Conservation (phyloP, 1,140 invertebrate genomes). For the Thaumatotibia leucotreta region DNA sequence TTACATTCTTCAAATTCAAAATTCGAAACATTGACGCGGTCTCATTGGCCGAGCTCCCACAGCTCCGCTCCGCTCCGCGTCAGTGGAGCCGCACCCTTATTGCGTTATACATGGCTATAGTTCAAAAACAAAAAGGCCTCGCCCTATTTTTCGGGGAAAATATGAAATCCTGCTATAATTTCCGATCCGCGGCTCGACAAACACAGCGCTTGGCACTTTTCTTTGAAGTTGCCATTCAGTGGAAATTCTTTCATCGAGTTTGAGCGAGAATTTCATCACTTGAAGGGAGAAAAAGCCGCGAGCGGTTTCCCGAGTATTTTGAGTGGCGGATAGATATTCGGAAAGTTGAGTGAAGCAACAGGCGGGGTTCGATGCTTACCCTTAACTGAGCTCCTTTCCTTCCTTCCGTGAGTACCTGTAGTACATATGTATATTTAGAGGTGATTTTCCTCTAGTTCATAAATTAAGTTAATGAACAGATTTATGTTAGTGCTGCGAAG, state of each 20-base stretch:
- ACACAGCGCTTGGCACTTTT: background rate
- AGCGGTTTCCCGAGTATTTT: constrained; percentile 5
- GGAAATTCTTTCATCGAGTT: constrained; percentile 14
- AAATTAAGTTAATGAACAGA: too few species aligned
- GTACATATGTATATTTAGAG: too few species aligned
- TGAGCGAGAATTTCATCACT: constrained; percentile 6
- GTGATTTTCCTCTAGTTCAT: too few species aligned
- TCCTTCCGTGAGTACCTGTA: background rate
- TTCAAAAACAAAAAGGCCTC: background rate
- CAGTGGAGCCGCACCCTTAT: too few species aligned
- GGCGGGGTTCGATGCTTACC: background rate
- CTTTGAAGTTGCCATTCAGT: constrained; percentile 11
- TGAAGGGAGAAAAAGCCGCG: constrained; percentile 3
- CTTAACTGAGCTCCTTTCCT: background rate
- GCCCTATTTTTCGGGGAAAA: background rate
- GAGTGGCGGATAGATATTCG: constrained; percentile 10
- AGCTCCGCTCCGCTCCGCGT: too few species aligned
- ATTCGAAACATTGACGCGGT: too few species aligned
- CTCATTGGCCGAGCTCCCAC: too few species aligned
- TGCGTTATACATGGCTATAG: too few species aligned
- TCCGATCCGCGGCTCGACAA: background rate
- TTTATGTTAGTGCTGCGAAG: too few species aligned
- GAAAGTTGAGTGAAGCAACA: constrained; percentile 13
- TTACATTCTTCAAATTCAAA: too few species aligned
- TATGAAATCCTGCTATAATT: background rate